Conservation (phyloP, 1,140 invertebrate species). For the Samia ricini region DNA sequence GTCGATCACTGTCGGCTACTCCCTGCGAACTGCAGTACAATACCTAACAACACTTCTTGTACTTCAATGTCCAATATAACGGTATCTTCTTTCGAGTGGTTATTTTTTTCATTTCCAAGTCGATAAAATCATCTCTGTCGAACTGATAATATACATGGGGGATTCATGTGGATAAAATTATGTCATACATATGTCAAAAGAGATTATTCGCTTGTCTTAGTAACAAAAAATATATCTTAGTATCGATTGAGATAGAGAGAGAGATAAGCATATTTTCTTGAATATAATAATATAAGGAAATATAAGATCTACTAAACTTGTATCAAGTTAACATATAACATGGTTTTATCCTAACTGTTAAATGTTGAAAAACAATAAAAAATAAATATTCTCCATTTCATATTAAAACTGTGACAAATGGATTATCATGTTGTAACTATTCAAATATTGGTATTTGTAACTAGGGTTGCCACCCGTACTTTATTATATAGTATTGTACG, state of each 20-base stretch:
- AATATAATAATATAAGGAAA: background rate
- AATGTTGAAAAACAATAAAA: background rate
- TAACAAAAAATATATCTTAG: constrained; percentile 2
- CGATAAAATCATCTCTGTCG: constrained; percentile 2
- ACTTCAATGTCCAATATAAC: constrained; percentile 29
- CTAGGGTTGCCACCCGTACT: no score
- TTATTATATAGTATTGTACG: no score
- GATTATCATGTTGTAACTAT: no score
- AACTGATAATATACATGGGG: constrained; percentile 16
- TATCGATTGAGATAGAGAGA: background rate
- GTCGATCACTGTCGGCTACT: constrained; percentile 36
- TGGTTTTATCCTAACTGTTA: no score
- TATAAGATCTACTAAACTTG: background rate
- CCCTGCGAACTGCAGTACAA: constrained; percentile 35
- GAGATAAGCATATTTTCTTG: background rate
- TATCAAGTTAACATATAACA: no score
- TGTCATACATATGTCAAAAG: constrained; percentile 10
- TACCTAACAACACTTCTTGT: constrained; percentile 23
- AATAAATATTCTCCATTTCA: no score
- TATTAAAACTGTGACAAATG: no score
- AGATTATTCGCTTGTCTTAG: constrained; percentile 3
- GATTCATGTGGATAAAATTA: background rate
- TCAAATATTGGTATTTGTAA: no score
- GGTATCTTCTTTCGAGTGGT: constrained; percentile 41
- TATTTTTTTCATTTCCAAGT: constrained; percentile 1